phyloP scores from a whole-genome alignment of 2,888 invertebrate species.

The Elegia similella region DNA sequence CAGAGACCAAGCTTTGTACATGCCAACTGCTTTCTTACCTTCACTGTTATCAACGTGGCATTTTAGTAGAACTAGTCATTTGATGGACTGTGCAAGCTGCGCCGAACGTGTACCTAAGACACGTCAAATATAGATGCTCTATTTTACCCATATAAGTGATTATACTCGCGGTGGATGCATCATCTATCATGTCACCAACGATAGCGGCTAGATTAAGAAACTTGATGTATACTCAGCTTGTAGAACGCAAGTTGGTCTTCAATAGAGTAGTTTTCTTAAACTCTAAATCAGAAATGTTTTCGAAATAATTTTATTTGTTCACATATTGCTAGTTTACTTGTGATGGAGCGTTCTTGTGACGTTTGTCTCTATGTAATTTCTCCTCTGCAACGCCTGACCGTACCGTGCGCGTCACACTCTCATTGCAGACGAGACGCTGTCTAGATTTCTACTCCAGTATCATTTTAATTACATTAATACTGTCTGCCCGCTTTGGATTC shows the following conservation, averaged over 20 bases:
- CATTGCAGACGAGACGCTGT: conserved; percentile 41
- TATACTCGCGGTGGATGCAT: no score
- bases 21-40: background rate
- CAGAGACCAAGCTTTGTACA: background rate
- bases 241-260: no score
- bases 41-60: background rate
- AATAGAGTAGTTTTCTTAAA: no score
- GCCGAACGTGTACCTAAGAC: background rate
- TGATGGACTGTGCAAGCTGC: background rate
- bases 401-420: conserved; percentile 47
- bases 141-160: no score
- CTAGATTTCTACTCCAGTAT: conserved; percentile 17
- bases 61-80: background rate
- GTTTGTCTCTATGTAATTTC: background rate
- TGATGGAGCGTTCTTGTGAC: background rate
- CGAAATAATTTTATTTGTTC: background rate
- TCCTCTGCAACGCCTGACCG: conserved; percentile 19
- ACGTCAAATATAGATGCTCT: no score
- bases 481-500: conserved; percentile 1
- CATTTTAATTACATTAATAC: conserved; percentile 10
- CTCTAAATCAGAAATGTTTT: no score
- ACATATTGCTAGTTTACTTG: background rate
- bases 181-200: no score
- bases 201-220: no score
- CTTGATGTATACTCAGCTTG: no score